phyloP scores from a whole-genome alignment of 2,797 vertebrate species.

The Aeoliscus strigatus region DNA sequence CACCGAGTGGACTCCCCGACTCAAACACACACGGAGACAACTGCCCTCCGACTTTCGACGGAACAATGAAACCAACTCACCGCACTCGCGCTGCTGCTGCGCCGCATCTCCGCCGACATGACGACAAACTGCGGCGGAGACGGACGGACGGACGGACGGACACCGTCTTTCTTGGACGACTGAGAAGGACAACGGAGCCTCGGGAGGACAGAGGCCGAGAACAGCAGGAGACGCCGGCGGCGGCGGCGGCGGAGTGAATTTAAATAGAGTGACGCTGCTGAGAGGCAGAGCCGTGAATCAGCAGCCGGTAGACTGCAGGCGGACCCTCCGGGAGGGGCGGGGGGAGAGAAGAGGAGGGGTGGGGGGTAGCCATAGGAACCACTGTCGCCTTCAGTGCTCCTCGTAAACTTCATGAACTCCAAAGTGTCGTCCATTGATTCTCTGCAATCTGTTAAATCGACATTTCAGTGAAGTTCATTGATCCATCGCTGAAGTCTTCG shows the following conservation, averaged over 20 bases:
- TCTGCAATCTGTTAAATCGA: too few species aligned
- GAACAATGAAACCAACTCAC: too few species aligned
- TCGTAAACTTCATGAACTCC: not conserved
- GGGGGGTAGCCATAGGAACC: slow-evolving; percentile 12
- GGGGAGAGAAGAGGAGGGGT: not conserved
- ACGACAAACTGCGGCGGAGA: not conserved
- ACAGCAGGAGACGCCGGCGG: slow-evolving; percentile 36
- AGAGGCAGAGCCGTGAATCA: slow-evolving; percentile 38
- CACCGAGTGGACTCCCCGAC: too few species aligned
- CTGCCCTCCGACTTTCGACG: too few species aligned
- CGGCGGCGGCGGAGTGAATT: slow-evolving; percentile 41
- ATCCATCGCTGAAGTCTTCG: too few species aligned
- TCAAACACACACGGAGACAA: too few species aligned
- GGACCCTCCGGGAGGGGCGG: slow-evolving; percentile 10
- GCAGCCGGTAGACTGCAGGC: slow-evolving; percentile 34
- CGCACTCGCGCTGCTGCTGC: slow-evolving; percentile 42
- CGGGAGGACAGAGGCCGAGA: too few species aligned
- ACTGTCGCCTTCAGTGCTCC: slow-evolving; percentile 39
- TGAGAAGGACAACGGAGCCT: too few species aligned
- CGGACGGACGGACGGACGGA: too few species aligned
- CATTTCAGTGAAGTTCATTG: too few species aligned
- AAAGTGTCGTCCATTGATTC: not conserved
- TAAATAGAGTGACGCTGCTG: slow-evolving; percentile 55
- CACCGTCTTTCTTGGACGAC: not conserved
- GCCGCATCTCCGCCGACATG: slow-evolving; percentile 62